A percentile compares a stretch with the other conserved stretches of the same genome.
Conservation (phyloP, 1,140 invertebrate species). For the Drosophila azteca region DNA sequence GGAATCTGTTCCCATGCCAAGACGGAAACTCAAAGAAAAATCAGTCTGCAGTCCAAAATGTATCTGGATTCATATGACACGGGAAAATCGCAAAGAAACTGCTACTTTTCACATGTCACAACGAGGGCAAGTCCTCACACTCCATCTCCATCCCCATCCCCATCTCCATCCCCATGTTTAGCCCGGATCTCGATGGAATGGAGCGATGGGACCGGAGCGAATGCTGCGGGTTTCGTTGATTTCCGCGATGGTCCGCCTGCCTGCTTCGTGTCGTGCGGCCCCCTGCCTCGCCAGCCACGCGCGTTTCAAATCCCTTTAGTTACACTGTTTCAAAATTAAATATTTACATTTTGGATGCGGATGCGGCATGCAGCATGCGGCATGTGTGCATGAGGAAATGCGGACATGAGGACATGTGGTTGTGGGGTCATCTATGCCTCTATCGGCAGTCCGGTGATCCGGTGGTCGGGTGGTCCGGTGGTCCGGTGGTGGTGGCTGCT, state of each 20-base stretch:
- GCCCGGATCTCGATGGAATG: constrained; percentile 7
- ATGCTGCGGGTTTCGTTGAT: constrained; percentile 80
- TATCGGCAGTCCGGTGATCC: no score
- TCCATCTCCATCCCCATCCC: constrained; percentile 11
- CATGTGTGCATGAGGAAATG: constrained; percentile 18
- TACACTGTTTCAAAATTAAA: constrained; percentile 82
- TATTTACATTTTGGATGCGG: constrained; percentile 78
- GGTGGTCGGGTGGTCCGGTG: no score
- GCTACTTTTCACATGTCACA: constrained; percentile 75
- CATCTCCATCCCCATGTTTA: neutral
- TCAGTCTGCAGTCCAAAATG: constrained; percentile 14
- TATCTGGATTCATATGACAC: constrained; percentile 16
- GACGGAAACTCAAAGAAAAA: constrained; percentile 9
- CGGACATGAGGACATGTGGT: constrained; percentile 29
- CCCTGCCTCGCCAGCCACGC: constrained; percentile 50
- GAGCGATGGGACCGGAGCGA: constrained; percentile 64
- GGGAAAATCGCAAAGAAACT: constrained; percentile 18
- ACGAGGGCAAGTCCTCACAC: constrained; percentile 32
- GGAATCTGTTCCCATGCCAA: no score
- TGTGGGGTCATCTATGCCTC: neutral
- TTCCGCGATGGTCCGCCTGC: constrained; percentile 30
- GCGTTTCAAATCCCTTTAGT: constrained; percentile 82
- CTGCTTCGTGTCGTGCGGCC: neutral
- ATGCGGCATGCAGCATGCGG: constrained; percentile 21
- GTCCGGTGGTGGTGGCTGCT: no score